Evolutionary conservation across 2,113 vertebrate genomes (phyloP).

Genomic region (Ifrita kowaldi): DNA sequence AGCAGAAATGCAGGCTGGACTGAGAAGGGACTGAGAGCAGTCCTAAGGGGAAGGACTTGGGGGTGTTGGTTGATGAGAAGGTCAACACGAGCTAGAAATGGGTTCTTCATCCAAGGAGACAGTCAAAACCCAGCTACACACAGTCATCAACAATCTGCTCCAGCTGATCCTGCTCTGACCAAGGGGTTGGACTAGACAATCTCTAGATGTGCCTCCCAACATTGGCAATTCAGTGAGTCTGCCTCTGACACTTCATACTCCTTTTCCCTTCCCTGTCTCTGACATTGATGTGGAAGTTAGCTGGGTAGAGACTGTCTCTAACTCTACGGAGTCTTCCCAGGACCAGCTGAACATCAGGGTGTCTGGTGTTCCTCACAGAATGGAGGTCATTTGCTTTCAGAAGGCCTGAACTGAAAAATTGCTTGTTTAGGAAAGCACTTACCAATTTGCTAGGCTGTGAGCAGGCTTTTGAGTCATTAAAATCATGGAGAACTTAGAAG

Average conservation of each 20-base stretch:
- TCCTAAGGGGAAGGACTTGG: neutral
- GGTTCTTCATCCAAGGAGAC: neutral
- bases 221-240: neutral
- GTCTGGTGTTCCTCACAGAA: neutral
- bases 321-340: neutral
- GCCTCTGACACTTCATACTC: neutral
- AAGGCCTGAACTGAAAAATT: neutral
- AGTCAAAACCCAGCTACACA: neutral
- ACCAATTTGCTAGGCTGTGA: neutral
- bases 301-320: neutral
- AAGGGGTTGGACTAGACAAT: neutral
- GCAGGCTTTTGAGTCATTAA: neutral
- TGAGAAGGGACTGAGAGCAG: neutral
- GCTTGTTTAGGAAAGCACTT: neutral
- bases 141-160: neutral
- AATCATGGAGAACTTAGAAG: neutral
- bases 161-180: neutral
- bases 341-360: neutral
- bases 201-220: neutral
- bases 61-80: neutral
- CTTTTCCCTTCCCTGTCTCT: neutral
- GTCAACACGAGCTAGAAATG: fast-evolving
- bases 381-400: neutral
- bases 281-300: neutral
- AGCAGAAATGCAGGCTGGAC: neutral